Evolutionary conservation across 2,797 vertebrate genomes (phyloP).

Genomic region (Brachymystax lenok): DNA sequence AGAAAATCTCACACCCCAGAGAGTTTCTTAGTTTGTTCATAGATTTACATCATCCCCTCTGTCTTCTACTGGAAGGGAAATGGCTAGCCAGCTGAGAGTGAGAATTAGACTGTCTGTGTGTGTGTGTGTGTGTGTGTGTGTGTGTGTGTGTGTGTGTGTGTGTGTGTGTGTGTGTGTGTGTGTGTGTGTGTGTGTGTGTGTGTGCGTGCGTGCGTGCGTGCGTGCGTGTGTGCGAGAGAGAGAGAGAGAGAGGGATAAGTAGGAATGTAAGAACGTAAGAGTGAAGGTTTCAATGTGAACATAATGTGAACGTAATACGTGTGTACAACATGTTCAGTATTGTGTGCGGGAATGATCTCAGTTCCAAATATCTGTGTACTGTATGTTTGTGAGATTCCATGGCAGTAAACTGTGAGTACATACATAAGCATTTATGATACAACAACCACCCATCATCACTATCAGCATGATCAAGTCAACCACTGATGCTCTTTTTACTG

Average conservation of each 20-base stretch:
- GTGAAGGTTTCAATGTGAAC: neutral
- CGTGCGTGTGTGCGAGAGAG: neutral
- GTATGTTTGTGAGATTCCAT: too few relatives aligned
- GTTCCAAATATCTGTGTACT: neutral
- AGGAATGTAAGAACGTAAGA: neutral
- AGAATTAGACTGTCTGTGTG: neutral
- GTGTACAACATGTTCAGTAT: too few relatives aligned
- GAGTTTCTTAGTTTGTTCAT: neutral
- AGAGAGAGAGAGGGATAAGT: neutral
- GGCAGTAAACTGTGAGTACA: neutral
- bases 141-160: neutral
- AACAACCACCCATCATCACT: too few relatives aligned
- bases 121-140: constrained; percentile 12
- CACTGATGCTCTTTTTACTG: too few relatives aligned
- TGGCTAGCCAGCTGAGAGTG: neutral
- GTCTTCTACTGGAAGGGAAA: neutral
- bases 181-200: constrained; percentile 1
- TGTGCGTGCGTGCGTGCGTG: neutral
- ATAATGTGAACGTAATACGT: neutral
- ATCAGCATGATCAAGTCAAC: too few relatives aligned
- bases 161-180: neutral
- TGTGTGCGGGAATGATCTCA: neutral
- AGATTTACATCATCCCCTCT: constrained; percentile 5
- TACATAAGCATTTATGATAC: neutral
- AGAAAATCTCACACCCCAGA: constrained; percentile 8